Percentiles rank a stretch among this genome's conserved stretches.
Conservation (phyloP, 2,113 vertebrate genomes). For the Scopus umbretta region DNA sequence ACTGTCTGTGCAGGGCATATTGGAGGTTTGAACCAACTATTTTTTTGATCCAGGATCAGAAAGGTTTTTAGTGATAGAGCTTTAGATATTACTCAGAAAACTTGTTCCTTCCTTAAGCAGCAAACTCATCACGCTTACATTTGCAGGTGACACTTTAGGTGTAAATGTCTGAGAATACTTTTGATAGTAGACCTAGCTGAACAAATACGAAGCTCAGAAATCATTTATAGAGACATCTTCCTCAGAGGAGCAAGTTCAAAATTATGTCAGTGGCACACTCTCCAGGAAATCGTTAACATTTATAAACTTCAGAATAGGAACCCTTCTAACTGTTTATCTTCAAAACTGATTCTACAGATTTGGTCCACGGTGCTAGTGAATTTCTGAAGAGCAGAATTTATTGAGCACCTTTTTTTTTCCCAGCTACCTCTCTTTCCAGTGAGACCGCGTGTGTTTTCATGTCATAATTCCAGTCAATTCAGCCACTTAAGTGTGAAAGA, state of each 20-base stretch:
- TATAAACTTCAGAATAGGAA: background rate
- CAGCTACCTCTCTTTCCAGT: background rate
- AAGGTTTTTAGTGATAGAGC: background rate
- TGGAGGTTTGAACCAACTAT: background rate
- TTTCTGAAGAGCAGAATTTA: background rate
- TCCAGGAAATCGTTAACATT: background rate
- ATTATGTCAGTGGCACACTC: background rate
- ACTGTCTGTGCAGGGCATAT: background rate
- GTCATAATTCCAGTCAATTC: background rate
- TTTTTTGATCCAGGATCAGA: background rate
- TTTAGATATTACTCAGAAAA: background rate
- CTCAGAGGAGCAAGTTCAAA: background rate
- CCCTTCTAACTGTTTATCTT: background rate
- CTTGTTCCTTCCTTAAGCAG: background rate
- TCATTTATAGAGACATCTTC: background rate
- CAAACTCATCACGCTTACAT: background rate
- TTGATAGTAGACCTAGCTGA: background rate
- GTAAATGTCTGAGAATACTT: slow-evolving; percentile 1
- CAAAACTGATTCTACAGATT: background rate
- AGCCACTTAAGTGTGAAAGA: background rate
- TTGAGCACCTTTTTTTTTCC: background rate
- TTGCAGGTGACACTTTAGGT: slow-evolving; percentile 16
- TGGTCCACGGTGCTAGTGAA: background rate
- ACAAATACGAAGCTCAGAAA: background rate
- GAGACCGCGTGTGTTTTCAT: background rate